Base-by-base conservation (phyloP, 1,140 invertebrate genomes). In the Acyrthosiphon pisum region DNA sequence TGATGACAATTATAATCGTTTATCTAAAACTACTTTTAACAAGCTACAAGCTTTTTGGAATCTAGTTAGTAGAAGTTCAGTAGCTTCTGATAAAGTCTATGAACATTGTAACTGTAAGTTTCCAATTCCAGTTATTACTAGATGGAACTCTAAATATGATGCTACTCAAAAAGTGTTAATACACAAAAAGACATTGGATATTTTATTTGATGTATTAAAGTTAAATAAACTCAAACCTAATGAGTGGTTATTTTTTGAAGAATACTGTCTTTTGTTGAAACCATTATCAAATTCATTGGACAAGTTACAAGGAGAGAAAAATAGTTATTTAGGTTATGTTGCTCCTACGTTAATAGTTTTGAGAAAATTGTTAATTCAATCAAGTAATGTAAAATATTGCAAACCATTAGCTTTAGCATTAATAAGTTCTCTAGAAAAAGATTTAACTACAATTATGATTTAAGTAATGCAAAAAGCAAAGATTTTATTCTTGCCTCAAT, bases 81-180 rank as follows among this genome's bases (percentile, higher is more conserved):
- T 83, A 83, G 81, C 37, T 7, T 83, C 81, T 1, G 81, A 83
- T 37, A 83, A 83, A 83, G 81, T 83, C 4, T n/a, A 18, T n/a
- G 68, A 76, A 35, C 56, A 60, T 46, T 88, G 86, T 50, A 35
- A 50, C 1, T 46, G 44, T 50, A 88, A 88, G n/a, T 46, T 88
- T 35, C 86, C 44, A 20, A 50, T 88, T 46, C 86, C 86, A 14
- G 18, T 88, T 88, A 6, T 48, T 14, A 88, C 86, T n/a, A 46
- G 86, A 88, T 88, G 86, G 86, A 88, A 87, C 46, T 87, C 84
- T 87, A 46, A 46, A 20, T 48, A 87, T 87, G 41, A 87, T 48
- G 41, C 84, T 46, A 87, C 22, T n/a, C 1, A 46, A 46, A 87
- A 87, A 87, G 6, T 46, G 6, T 87, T 87, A 46, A 9, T 14